Conservation (phyloP, 2,888 invertebrate species). For the Noctua pronuba region DNA sequence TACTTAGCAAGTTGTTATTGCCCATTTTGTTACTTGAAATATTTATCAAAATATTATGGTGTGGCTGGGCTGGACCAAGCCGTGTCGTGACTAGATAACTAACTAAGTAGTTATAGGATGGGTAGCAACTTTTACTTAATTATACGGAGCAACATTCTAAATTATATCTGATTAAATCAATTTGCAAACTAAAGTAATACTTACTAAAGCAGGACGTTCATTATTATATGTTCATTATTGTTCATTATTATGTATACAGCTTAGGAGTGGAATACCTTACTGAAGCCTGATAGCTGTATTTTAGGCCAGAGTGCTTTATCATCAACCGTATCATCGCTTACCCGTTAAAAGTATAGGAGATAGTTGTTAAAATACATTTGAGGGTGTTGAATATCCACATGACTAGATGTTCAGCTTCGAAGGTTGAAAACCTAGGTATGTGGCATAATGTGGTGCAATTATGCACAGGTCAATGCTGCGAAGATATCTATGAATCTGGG, state of each 20-base stretch:
- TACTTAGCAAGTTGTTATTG: constrained; percentile 46
- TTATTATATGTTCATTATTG: too few species aligned
- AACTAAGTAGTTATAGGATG: constrained; percentile 38
- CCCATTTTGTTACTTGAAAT: constrained; percentile 39
- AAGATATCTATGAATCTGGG: constrained; percentile 4
- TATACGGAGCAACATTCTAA: constrained; percentile 41
- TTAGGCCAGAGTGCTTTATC: not conserved
- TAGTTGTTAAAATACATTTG: not conserved
- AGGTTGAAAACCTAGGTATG: too few species aligned
- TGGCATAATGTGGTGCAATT: not conserved
- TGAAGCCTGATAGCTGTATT: not conserved
- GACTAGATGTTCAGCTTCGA: not conserved
- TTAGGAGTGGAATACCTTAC: not conserved
- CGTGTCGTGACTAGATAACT: constrained; percentile 42
- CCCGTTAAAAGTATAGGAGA: not conserved
- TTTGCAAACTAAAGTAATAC: not conserved
- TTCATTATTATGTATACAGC: too few species aligned
- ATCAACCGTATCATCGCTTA: not conserved
- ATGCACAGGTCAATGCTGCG: too few species aligned
- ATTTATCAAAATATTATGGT: constrained; percentile 28
- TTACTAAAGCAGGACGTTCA: not conserved
- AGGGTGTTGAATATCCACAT: too few species aligned
- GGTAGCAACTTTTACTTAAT: constrained; percentile 49
- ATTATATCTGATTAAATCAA: constrained; percentile 14
- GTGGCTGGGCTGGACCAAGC: not conserved